Evolutionary conservation across 1,140 invertebrate genomes (phyloP).

Genomic region (Drosophila asahinai): DNA sequence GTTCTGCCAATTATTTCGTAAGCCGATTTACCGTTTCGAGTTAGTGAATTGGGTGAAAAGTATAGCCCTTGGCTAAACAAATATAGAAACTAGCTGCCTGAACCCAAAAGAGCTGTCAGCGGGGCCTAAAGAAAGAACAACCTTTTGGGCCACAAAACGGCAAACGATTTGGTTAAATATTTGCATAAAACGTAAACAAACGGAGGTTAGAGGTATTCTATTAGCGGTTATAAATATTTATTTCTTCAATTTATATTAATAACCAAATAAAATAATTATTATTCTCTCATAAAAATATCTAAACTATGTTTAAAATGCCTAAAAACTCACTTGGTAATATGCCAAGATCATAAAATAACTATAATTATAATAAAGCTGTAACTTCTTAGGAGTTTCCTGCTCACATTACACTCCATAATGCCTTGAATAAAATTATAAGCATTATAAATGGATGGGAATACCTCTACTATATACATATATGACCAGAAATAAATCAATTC

Average conservation of each 20-base stretch:
- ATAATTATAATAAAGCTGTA: neutral
- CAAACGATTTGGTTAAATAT: constrained; percentile 43
- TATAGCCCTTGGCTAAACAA: constrained; percentile 42
- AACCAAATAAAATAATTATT: neutral
- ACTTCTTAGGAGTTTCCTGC: no score
- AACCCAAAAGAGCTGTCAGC: constrained; percentile 19
- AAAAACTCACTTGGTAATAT: no score
- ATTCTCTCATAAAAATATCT: no score
- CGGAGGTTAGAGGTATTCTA: neutral
- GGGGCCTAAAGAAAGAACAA: constrained; percentile 45
- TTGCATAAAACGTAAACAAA: constrained; percentile 45
- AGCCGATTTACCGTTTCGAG: constrained; percentile 30
- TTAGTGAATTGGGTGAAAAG: constrained; percentile 1
- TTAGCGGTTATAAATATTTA: neutral
- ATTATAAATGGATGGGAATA: constrained; percentile 8
- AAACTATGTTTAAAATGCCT: no score
- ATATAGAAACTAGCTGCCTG: constrained; percentile 21
- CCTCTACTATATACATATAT: constrained; percentile 7
- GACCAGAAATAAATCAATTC: constrained; percentile 57
- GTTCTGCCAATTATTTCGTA: constrained; percentile 37
- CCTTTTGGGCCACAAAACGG: constrained; percentile 58
- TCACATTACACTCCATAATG: neutral
- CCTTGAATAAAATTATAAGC: constrained; percentile 15
- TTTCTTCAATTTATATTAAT: neutral
- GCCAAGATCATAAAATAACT: neutral